Percentiles rank a stretch among this genome's conserved stretches.
Conservation (phyloP, 2,113 vertebrate genomes). For the Monopterus albus region DNA sequence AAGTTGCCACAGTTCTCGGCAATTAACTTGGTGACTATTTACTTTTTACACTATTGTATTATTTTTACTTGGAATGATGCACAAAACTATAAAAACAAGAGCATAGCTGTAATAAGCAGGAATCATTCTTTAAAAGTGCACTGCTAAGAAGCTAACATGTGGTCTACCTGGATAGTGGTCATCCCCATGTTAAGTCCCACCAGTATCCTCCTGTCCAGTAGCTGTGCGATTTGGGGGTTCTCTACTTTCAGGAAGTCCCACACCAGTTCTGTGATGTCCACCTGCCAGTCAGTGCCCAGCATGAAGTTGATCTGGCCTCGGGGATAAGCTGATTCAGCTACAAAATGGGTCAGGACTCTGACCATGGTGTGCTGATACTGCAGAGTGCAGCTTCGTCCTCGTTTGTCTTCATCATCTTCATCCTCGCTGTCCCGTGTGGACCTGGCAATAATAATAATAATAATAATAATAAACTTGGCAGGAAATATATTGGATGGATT, state of each 20-base stretch:
- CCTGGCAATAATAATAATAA: slow-evolving; percentile 70
- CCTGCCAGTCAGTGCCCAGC: slow-evolving; percentile 91
- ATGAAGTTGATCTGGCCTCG: slow-evolving; percentile 88
- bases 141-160: not conserved
- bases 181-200: slow-evolving; percentile 90
- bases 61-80: not conserved
- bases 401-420: slow-evolving; percentile 92
- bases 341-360: slow-evolving; percentile 92
- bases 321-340: slow-evolving; percentile 86
- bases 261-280: slow-evolving; percentile 93
- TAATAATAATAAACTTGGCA: not conserved
- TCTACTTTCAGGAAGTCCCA: slow-evolving; percentile 93
- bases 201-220: slow-evolving; percentile 87
- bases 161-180: slow-evolving; percentile 92
- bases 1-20: not conserved
- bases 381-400: slow-evolving; percentile 88
- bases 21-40: not conserved
- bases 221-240: slow-evolving; percentile 86
- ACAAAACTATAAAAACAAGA: not conserved
- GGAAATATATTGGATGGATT: too few relatives aligned
- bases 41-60: too few relatives aligned
- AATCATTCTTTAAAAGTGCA: not conserved
- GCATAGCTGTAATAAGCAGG: not conserved
- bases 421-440: slow-evolving; percentile 91
- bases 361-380: slow-evolving; percentile 94